A percentile compares a stretch with the other conserved stretches of the same genome.
phyloP scores from a whole-genome alignment of 2,888 invertebrate species.

The Cantharis flavilabris region DNA sequence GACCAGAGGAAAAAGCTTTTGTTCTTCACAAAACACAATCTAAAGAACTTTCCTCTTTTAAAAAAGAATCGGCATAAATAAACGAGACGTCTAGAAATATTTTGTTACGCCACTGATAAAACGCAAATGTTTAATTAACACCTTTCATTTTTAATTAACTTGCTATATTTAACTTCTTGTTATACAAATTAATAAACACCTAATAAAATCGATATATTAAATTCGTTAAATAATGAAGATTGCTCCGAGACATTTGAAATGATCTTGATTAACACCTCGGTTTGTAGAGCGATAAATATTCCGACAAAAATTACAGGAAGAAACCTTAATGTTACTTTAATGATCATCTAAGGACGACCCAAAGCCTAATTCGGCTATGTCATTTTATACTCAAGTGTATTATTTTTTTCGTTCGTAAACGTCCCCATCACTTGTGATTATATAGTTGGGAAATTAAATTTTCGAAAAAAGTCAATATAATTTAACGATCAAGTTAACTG shows the following conservation, averaged over 20 bases:
- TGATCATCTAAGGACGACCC: not conserved
- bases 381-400: not conserved
- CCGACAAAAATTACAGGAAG: not conserved
- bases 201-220: not conserved
- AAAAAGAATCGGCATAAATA: not conserved
- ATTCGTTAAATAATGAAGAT: not conserved
- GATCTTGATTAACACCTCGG: not conserved
- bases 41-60: not conserved
- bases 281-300: not conserved
- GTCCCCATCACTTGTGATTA: not conserved
- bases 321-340: not conserved
- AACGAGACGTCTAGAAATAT: not conserved
- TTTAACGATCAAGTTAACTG: slow-evolving; percentile 19
- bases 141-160: not conserved
- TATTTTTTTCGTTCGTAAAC: not conserved
- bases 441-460: slow-evolving; percentile 3
- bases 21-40: not conserved
- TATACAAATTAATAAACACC: not conserved
- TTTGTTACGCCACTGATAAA: not conserved
- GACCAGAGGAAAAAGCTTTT: not conserved
- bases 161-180: not conserved
- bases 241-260: not conserved
- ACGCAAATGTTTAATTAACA: not conserved
- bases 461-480: slow-evolving; percentile 6
- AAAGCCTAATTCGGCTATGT: not conserved